phyloP scores from a whole-genome alignment of 2,888 invertebrate species.

The Bellardia bayeri region DNA sequence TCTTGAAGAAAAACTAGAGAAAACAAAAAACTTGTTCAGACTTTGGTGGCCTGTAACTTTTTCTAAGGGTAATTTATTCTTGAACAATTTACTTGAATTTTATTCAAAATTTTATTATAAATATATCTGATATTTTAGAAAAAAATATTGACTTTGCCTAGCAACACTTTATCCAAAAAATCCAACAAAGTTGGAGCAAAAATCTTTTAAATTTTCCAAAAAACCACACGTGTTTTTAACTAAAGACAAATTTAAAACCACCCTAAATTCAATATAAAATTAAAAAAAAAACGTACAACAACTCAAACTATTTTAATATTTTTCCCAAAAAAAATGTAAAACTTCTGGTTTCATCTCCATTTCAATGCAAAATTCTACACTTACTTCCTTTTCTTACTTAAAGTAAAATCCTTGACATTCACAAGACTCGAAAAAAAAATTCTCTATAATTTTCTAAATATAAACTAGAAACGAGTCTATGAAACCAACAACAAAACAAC shows the following conservation, averaged over 20 bases:
- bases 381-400: conserved; percentile 14
- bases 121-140: too few species aligned
- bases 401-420: conserved; percentile 67
- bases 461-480: conserved; percentile 22
- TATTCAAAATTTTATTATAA: too few species aligned
- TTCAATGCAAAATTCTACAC: conserved; percentile 10
- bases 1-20: too few species aligned
- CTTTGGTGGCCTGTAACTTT: too few species aligned
- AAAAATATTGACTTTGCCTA: too few species aligned
- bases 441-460: conserved; percentile 25
- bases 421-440: conserved; percentile 7
- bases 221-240: conserved; percentile 39
- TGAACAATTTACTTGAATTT: too few species aligned
- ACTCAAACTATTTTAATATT: conserved; percentile 28
- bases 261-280: background rate
- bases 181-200: too few species aligned
- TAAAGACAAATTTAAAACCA: conserved; percentile 5
- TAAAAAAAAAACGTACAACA: background rate
- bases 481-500: conserved; percentile 6
- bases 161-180: too few species aligned
- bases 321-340: conserved; percentile 6
- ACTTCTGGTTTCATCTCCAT: conserved; percentile 7
- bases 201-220: background rate
- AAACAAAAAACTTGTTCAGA: too few species aligned
- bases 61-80: too few species aligned